Evolutionary conservation across 1,140 invertebrate genomes (phyloP).

Genomic region (Dufourea novaeangliae): DNA sequence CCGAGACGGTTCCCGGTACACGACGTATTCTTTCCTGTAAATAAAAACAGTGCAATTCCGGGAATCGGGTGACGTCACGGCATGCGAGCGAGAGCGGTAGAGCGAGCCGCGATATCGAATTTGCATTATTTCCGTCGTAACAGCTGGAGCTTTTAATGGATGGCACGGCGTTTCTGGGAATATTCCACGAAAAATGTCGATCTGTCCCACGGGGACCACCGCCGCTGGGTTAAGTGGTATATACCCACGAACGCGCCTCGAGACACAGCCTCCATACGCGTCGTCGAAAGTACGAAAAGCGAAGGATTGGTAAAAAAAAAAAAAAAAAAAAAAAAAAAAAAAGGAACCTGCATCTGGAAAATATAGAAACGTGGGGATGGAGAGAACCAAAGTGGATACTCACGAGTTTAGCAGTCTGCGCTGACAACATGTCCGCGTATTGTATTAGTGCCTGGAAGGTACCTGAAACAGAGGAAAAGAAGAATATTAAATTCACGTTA

Average conservation of each 20-base stretch:
- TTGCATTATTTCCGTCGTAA: slow-evolving; percentile 36
- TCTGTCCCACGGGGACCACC: slow-evolving; percentile 45
- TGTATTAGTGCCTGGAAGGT: slow-evolving; percentile 99
- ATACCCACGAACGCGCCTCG: too few species aligned
- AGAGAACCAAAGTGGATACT: slow-evolving; percentile 80
- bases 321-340: neutral
- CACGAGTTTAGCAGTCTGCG: slow-evolving; percentile 97
- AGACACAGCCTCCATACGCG: neutral
- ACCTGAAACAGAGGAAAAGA: slow-evolving; percentile 86
- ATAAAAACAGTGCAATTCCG: slow-evolving; percentile 9
- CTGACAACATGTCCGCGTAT: slow-evolving; percentile 97
- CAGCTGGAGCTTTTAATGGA: slow-evolving; percentile 35
- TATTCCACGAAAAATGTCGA: slow-evolving; percentile 59
- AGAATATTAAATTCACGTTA: neutral
- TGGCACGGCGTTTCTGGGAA: slow-evolving; percentile 16
- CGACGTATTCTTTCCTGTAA: slow-evolving; percentile 33
- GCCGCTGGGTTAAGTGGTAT: too few species aligned
- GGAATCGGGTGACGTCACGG: too few species aligned
- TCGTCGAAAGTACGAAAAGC: neutral
- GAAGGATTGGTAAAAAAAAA: neutral
- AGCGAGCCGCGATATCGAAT: slow-evolving; percentile 34
- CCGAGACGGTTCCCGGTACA: neutral
- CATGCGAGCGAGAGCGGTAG: too few species aligned
- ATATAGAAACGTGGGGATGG: slow-evolving; percentile 9
- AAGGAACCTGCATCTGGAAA: neutral